Evolutionary conservation across 1,140 invertebrate genomes (phyloP), one percentile per base, ranked within the genome.

Genomic region (Drosophila mayri): DNA sequence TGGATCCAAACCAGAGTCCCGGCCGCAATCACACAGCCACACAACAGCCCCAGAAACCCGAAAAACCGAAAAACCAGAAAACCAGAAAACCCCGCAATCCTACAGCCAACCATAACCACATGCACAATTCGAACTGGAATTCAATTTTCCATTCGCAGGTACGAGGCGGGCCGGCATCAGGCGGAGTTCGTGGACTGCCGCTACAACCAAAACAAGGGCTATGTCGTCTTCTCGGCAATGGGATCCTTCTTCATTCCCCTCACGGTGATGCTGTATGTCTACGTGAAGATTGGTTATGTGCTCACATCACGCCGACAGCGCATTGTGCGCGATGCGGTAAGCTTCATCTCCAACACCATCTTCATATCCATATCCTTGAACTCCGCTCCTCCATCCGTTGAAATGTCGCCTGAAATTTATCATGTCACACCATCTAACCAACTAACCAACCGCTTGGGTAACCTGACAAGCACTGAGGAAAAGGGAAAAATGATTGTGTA

Each of bases 191-290:
- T 93, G 0, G 93, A 94, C 38, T 97, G 96, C 91, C 93, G 95
- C 10, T 97, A 97, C 91, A 97, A 96, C 86, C 95, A 96, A 84
- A 97, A 98, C 90, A 94, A 95, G 44, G 96, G 96, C 6, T 98
- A 98, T 93, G 97, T 98, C 16, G 95, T 98, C 43, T 98, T 98
- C 93, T 92, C 92, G 38, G 96, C 97, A 0, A 96, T 98, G 94
- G 97, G 97, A 0, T 98, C 97, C 1, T 99, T 98, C 93, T 99
- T 98, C 93, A 95, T 98, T 55, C 98, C 98, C 3, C 95, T 98
- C 92, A 94, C 96, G 7, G 96, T 98, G n/a, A 98, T 99, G 96
- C 94, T 98, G 10, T 97, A 98, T 86, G 97, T 98, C 10, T 98
- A 98, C 91, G 94, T 96, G 1, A 95, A 96, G 81, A 98, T 98